Base-by-base conservation (phyloP, 2,888 invertebrate genomes). In the Mechanitis messenoides region DNA sequence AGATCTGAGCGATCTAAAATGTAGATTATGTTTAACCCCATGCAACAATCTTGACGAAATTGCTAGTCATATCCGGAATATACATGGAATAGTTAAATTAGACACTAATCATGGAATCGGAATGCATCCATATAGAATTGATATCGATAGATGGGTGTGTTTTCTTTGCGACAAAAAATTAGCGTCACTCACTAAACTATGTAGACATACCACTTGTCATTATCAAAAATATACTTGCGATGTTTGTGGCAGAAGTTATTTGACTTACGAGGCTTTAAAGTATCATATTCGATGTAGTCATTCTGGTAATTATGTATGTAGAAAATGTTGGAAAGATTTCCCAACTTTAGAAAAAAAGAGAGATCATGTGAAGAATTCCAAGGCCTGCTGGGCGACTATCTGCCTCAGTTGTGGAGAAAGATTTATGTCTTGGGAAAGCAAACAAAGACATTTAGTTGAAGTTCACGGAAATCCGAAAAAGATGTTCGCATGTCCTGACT, bases 301-400 rank as follows among this genome's bases (percentile, higher is more conserved):
- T 68, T 72, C 81, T 4, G 81, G 77, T 0, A 79, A 78, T 3
- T 71, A 75, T 4, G 69, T 75, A 0, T 89, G 89, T 66, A 75
- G 86, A 46, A 85, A 79, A 65, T 89, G 89, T 63, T 85, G 83
- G 81, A 72, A 66, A n/a, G 78, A 81, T 47, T 89, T 87, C 56
- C 68, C 81, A 0, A 77, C 78, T 0, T 2, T 66, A 2, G 79
- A 82, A 35, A 69, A 76, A 54, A 87, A 79, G 66, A 80, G 68
- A 35, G 75, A 77, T 6, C 89, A 89, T 59, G 57, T 80, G 1
- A 80, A 72, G 58, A 54, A 50, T 2, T 81, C 87, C 0, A 79
- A 79, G 56, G 63, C 71, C 2, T 89, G 89, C 66, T 83, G 83
- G 78, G 69, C 79, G 0, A 87, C 83, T 57, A 77, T 76, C 11